Base-by-base conservation (phyloP, 2,888 invertebrate genomes). In the Acanthococcus lagerstroemiae region DNA sequence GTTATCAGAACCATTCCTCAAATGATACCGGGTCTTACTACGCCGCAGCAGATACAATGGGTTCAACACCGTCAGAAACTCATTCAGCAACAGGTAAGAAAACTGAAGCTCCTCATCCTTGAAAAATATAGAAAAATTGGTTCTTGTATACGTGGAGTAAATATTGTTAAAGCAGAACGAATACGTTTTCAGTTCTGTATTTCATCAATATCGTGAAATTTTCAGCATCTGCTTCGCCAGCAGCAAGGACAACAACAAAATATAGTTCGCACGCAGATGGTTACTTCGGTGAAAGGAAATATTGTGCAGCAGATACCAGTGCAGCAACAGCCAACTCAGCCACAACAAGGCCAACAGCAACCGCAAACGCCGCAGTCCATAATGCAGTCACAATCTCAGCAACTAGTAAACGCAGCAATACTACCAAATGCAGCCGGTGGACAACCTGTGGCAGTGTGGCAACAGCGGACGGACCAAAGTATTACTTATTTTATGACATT, bases 341-440 rank as follows among this genome's bases (percentile, higher is more conserved):
- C 73, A 66, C 76, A 74, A 69, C 74, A 74, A 65, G 74, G 81
- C 21, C 60, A 61, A 22, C 61, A 61, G 17, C 50, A 26, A 22
- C 37, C 24, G 48, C 60, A 60, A 25, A 25, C 45, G 12, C 25
- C 25, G 25, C 61, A 61, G 17, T 9, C 52, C 3, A 27, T 50
- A n/a, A 50, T 50, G 50, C 50, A 50, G 19, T 30, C 61, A n/a
- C 52, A 52, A 2, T 15, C 15, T 2, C 61, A 50, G 12, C 61
- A 61, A 37, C 22, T 61, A 15, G 37, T 61, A 3, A 37, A 52
- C 5, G 54, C 61, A 17, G 48, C 58, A n/a, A 25, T 58, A 21
- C 27, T 58, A 58, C 58, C 58, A 27, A 61, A 61, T 44, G 52
- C 61, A 15, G n/a, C 30, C 9, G 52, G 30, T 30, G 61, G 61